Conservation (phyloP, 2,113 vertebrate genomes). For the Chauna torquata region DNA sequence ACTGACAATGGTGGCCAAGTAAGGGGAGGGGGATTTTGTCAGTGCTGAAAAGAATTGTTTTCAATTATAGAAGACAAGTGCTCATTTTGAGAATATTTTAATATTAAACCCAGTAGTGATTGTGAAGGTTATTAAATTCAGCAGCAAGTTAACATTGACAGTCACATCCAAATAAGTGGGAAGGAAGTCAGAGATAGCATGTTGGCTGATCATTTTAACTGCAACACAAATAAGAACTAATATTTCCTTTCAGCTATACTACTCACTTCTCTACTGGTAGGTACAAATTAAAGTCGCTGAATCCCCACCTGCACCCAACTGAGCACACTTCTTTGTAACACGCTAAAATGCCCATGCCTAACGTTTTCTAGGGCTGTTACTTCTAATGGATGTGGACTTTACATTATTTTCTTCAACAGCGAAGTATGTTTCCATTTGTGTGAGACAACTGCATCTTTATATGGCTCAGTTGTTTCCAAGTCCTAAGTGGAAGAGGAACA, state of each 20-base stretch:
- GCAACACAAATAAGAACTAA: conserved; percentile 11
- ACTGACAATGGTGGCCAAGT: not conserved
- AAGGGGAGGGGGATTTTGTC: not conserved
- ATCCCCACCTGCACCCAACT: not conserved
- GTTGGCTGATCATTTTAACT: conserved; percentile 9
- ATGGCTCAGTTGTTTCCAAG: conserved; percentile 57
- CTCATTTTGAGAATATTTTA: not conserved
- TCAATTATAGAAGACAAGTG: conserved; percentile 1
- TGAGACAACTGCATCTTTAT: conserved; percentile 60
- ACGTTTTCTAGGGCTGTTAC: not conserved
- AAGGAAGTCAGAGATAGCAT: not conserved
- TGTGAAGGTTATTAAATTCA: conserved; percentile 9
- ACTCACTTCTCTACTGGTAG: not conserved
- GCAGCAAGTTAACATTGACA: not conserved
- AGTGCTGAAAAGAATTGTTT: not conserved
- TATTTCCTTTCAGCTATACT: not conserved
- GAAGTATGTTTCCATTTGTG: conserved; percentile 45
- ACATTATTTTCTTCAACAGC: not conserved
- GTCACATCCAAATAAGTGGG: not conserved
- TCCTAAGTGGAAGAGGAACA: conserved; percentile 56
- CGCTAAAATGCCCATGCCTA: not conserved
- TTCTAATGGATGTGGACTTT: not conserved
- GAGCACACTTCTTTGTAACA: not conserved
- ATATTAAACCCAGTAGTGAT: not conserved
- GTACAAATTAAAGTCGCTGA: not conserved